These are phyloP conservation scores for Barnardius zonarius DNA, from an alignment of 2,113 vertebrate species.

Conservation along the genomic window DNA sequence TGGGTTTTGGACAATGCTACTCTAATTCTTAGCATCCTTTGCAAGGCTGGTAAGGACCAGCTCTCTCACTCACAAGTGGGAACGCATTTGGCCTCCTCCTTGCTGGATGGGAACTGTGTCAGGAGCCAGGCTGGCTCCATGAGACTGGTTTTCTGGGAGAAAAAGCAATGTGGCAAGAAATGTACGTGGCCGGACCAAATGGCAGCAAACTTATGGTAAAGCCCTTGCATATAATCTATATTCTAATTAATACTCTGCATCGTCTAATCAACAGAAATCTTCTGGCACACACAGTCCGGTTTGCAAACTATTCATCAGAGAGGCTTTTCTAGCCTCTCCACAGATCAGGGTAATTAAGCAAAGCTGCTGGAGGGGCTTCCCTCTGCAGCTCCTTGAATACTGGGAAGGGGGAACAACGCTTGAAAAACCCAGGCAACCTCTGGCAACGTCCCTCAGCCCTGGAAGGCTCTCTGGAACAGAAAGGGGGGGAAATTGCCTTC, in stretches of 20 bases:
- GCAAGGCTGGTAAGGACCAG: background rate
- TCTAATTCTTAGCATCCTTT: background rate
- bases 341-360: constrained; percentile 74
- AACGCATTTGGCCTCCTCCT: background rate
- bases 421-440: constrained; percentile 32
- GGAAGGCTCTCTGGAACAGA: constrained; percentile 71
- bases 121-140: background rate
- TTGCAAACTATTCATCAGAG: constrained; percentile 54
- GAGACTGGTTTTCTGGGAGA: background rate
- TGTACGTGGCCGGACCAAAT: background rate
- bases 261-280: constrained; percentile 55
- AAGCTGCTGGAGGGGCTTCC: constrained; percentile 70
- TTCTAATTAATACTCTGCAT: constrained; percentile 59
- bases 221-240: constrained; percentile 40
- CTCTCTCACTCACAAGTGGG: background rate
- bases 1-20: background rate
- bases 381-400: constrained; percentile 31
- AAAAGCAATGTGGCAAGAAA: constrained; percentile 41
- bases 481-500: background rate
- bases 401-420: background rate
- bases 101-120: background rate
- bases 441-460: constrained; percentile 60
- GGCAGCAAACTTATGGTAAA: constrained; percentile 42
- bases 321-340: constrained; percentile 46
- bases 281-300: constrained; percentile 25